phyloP scores from a whole-genome alignment of 2,797 vertebrate species.

The Halcyon leucocephala region DNA sequence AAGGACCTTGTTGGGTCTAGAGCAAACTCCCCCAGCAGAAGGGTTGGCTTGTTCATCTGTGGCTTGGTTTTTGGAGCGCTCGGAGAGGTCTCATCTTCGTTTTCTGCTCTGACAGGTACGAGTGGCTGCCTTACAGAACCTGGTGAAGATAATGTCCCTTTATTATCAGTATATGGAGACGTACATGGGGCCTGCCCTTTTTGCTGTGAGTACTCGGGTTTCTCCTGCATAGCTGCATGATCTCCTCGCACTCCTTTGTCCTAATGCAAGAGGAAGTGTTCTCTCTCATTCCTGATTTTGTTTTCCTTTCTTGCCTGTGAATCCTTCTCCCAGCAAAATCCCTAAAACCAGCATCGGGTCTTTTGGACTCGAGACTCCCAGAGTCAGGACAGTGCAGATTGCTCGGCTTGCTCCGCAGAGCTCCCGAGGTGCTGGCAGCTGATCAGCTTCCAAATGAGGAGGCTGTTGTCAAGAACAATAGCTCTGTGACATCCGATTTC shows the following conservation, averaged over 20 bases:
- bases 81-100: neutral
- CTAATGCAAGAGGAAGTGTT: neutral
- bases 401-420: too few relatives aligned
- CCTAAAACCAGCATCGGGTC: accelerated
- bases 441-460: neutral
- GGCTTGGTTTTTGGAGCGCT: neutral
- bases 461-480: neutral
- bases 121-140: slow-evolving; percentile 95
- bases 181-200: slow-evolving; percentile 97
- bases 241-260: neutral
- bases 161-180: slow-evolving; percentile 99
- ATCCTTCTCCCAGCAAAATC: neutral
- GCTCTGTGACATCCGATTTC: neutral
- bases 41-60: neutral
- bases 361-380: neutral
- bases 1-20: neutral
- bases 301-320: neutral
- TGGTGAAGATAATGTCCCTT: slow-evolving; percentile 99
- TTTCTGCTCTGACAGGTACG: slow-evolving; percentile 84
- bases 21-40: neutral
- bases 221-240: accelerated
- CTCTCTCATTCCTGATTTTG: accelerated
- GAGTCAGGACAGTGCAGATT: neutral
- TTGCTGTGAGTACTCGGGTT: slow-evolving; percentile 86
- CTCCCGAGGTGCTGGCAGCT: neutral